Conservation (phyloP, 2,113 vertebrate genomes). For the Paratilapia polleni region DNA sequence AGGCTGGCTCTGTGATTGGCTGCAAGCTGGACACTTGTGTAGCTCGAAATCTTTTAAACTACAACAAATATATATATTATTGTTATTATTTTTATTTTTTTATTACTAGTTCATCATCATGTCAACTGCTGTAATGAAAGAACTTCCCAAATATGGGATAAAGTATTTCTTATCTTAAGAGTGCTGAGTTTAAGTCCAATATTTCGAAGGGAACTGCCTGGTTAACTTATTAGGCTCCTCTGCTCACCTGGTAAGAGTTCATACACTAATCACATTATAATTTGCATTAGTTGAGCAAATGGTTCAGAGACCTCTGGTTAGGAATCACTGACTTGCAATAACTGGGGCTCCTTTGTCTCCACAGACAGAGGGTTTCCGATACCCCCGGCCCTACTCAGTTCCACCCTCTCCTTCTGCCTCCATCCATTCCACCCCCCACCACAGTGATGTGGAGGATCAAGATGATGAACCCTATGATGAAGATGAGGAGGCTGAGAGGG, state of each 20-base stretch:
- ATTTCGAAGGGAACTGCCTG: rapidly evolving
- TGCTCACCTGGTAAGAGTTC: not conserved
- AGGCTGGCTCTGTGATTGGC: not conserved
- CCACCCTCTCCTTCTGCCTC: conserved; percentile 94
- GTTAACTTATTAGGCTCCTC: not conserved
- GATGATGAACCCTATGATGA: conserved; percentile 89
- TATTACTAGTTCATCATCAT: not conserved
- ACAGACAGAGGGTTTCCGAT: conserved; percentile 92
- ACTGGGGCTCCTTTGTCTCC: conserved; percentile 9
- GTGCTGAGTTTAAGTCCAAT: not conserved
- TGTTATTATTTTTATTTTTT: not conserved
- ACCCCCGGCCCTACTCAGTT: conserved; percentile 90
- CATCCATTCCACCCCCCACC: conserved; percentile 89
- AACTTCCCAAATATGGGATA: not conserved
- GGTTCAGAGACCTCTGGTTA: not conserved
- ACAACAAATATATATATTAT: not conserved
- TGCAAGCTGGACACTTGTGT: not conserved
- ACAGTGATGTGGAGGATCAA: conserved; percentile 86
- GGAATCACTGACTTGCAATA: not conserved
- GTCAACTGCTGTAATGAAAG: not conserved
- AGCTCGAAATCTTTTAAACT: not conserved
- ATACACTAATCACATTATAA: not conserved
- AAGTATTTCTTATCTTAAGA: not conserved
- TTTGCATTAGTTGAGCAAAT: not conserved
- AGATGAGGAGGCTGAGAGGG: conserved; percentile 92